A percentile compares a stretch with the other conserved stretches of the same genome.
These are phyloP conservation scores for Drosophila anomalata DNA, from an alignment of 2,888 invertebrate genomes.

Conservation along the genomic window DNA sequence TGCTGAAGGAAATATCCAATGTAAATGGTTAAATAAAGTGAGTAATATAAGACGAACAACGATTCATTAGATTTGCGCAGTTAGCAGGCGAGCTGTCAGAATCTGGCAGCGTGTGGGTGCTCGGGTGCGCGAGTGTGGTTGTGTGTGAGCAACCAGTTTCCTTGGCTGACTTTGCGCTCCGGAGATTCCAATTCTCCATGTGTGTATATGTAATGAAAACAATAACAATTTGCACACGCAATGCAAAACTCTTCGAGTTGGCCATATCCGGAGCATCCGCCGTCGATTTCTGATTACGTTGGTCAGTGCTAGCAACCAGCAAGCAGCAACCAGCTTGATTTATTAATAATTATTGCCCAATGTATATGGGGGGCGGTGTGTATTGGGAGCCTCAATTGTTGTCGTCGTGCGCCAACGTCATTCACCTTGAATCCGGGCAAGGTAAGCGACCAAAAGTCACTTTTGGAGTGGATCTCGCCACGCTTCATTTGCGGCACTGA, in stretches of 20 bases:
- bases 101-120: constrained; percentile 6
- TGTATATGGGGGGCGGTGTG: constrained; percentile 5
- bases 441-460: constrained; percentile 65
- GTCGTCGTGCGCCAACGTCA: constrained; percentile 52
- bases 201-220: constrained; percentile 63
- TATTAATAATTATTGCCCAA: constrained; percentile 67
- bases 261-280: constrained; percentile 14
- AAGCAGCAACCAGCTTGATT: constrained; percentile 54
- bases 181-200: constrained; percentile 15
- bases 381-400: constrained; percentile 53
- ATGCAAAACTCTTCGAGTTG: constrained; percentile 35
- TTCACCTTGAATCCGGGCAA: constrained; percentile 67
- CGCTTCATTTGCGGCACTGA: constrained; percentile 34
- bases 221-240: constrained; percentile 55
- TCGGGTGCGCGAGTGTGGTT: constrained; percentile 8
- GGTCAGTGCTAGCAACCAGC: background rate
- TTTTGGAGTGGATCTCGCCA: constrained; percentile 25
- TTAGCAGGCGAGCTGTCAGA: constrained; percentile 14
- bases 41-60: constrained; percentile 13
- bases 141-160: constrained; percentile 50
- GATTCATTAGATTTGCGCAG: constrained; percentile 33
- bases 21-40: constrained; percentile 37
- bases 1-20: constrained; percentile 13
- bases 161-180: constrained; percentile 27
- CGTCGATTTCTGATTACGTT: constrained; percentile 20